Percentiles rank a stretch among this genome's conserved stretches.
Conservation (phyloP, 2,113 vertebrate genomes). For the Aegithalos caudatus region DNA sequence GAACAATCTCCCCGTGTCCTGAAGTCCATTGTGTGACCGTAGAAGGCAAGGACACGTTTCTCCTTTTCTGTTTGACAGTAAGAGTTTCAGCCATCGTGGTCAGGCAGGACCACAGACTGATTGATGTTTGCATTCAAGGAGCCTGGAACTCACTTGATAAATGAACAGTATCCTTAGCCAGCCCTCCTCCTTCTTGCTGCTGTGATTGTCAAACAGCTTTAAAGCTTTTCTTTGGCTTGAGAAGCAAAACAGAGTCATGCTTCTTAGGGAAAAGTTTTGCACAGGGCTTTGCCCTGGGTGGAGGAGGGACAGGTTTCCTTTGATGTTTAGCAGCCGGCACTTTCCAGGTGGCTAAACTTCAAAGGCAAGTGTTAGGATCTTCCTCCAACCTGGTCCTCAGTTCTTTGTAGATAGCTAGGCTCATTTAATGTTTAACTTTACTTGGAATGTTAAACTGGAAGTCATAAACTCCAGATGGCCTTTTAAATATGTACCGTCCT, state of each 20-base stretch:
- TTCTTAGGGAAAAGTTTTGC: slow-evolving; percentile 16
- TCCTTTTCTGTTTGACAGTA: not conserved
- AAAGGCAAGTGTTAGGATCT: slow-evolving; percentile 53
- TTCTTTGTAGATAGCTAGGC: slow-evolving; percentile 43
- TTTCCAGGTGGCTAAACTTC: slow-evolving; percentile 59
- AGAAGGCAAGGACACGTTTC: not conserved
- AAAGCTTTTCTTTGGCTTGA: slow-evolving; percentile 28
- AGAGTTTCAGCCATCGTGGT: not conserved
- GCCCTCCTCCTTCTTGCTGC: not conserved
- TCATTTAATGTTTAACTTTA: slow-evolving; percentile 43
- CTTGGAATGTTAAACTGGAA: slow-evolving; percentile 54
- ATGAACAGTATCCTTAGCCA: not conserved
- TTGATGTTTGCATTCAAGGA: slow-evolving; percentile 8
- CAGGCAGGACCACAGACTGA: not conserved
- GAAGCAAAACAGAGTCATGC: slow-evolving; percentile 51
- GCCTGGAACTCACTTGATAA: slow-evolving; percentile 35
- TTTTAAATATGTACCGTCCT: slow-evolving; percentile 25
- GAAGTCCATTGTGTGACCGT: not conserved
- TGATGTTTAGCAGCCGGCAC: slow-evolving; percentile 48
- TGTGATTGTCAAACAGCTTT: slow-evolving; percentile 12
- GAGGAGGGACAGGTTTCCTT: slow-evolving; percentile 53
- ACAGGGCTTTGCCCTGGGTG: slow-evolving; percentile 36
- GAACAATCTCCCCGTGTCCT: not conserved
- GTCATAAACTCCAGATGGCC: slow-evolving; percentile 59
- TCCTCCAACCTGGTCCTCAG: slow-evolving; percentile 28